Conservation (phyloP, 2,797 vertebrate genomes). For the Adelosebastes latens region DNA sequence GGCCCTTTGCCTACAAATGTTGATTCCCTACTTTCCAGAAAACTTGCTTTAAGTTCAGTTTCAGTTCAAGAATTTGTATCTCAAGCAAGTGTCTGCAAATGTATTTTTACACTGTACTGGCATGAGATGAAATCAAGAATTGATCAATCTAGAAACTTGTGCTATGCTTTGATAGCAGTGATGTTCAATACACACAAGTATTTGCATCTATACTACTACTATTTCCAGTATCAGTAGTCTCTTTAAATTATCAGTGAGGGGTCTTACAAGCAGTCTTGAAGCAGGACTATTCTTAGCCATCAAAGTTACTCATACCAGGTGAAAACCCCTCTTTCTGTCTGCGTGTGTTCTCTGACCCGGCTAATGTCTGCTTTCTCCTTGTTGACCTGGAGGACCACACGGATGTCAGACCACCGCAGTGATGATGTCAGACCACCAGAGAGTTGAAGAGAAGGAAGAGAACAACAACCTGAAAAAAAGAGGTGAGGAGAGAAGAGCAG, state of each 20-base stretch:
- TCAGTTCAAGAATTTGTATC: background rate
- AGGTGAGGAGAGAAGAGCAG: background rate
- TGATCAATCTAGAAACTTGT: background rate
- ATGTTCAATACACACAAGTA: background rate
- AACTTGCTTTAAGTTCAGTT: constrained; percentile 5
- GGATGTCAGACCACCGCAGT: constrained; percentile 46
- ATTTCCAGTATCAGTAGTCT: background rate
- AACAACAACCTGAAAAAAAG: background rate
- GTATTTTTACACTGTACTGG: background rate
- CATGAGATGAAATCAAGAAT: background rate
- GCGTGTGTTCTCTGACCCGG: constrained; percentile 35
- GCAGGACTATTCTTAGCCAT: background rate
- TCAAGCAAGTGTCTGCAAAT: background rate
- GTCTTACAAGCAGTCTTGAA: background rate
- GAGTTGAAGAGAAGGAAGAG: constrained; percentile 13
- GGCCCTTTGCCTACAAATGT: background rate
- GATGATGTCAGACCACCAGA: constrained; percentile 62
- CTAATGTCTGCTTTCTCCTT: constrained; percentile 25
- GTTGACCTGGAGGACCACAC: constrained; percentile 59
- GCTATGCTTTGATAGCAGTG: background rate
- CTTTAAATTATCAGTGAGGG: background rate
- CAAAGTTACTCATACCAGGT: constrained; percentile 39
- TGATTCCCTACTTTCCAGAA: background rate
- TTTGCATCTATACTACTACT: background rate
- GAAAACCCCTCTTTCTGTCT: constrained; percentile 20